These are phyloP conservation scores for Oryzias curvinotus DNA, from an alignment of 2,113 vertebrate genomes.

Conservation along the genomic window DNA sequence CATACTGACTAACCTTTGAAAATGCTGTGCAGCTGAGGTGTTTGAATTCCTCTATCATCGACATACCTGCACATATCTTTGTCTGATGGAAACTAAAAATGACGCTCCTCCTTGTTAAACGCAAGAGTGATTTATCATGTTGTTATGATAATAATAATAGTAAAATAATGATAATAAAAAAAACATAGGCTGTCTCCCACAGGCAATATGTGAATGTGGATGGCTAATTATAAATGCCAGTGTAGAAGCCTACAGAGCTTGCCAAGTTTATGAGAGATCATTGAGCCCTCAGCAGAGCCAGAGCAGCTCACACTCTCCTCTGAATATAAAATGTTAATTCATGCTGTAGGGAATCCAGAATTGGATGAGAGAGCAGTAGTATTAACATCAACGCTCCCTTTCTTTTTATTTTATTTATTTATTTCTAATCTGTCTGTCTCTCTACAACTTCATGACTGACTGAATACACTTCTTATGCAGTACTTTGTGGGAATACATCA, in stretches of 20 bases:
- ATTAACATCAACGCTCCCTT: slow-evolving; percentile 38
- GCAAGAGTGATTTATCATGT: slow-evolving; percentile 7
- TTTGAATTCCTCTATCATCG: slow-evolving; percentile 7
- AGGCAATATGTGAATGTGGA: slow-evolving; percentile 49
- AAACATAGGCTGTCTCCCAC: slow-evolving; percentile 38
- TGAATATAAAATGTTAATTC: slow-evolving; percentile 79
- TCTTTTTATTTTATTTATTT: slow-evolving; percentile 19
- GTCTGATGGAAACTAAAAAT: slow-evolving; percentile 1
- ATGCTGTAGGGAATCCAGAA: slow-evolving; percentile 65
- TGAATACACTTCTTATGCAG: slow-evolving; percentile 25
- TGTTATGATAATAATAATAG: slow-evolving; percentile 30
- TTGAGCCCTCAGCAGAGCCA: slow-evolving; percentile 66
- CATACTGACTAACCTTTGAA: too few species aligned
- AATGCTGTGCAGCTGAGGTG: too few species aligned
- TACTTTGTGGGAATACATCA: slow-evolving; percentile 32
- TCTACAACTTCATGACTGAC: slow-evolving; percentile 38
- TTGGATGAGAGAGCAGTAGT: slow-evolving; percentile 61
- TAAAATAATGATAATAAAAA: slow-evolving; percentile 40
- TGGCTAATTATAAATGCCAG: slow-evolving; percentile 69
- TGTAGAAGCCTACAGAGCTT: slow-evolving; percentile 57
- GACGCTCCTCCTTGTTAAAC: background rate
- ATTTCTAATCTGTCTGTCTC: slow-evolving; percentile 17
- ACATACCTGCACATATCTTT: background rate
- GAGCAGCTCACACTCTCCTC: slow-evolving; percentile 63
- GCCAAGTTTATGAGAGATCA: slow-evolving; percentile 74